These are phyloP conservation scores for Mythimna vitellina DNA, from an alignment of 2,888 invertebrate genomes.

Conservation along the genomic window DNA sequence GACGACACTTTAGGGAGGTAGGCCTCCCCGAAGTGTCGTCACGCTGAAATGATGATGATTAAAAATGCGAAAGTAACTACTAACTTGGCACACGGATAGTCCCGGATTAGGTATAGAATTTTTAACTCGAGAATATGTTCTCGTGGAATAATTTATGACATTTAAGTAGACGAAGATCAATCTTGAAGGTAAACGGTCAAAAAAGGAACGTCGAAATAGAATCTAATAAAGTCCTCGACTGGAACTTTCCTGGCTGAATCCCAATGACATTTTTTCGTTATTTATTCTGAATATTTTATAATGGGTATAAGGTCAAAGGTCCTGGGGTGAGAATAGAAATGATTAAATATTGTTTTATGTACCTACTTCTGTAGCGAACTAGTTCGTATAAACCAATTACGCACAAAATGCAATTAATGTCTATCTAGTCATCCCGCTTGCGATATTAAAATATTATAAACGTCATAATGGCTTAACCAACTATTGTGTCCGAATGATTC, in stretches of 20 bases:
- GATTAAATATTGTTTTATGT: too few species aligned
- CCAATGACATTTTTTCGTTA: slow-evolving; percentile 11
- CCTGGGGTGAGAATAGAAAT: neutral
- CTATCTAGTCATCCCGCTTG: neutral
- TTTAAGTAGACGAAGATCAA: too few species aligned
- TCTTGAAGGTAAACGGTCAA: neutral
- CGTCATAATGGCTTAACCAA: too few species aligned
- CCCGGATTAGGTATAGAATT: too few species aligned
- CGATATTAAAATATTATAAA: neutral
- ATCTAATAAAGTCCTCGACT: slow-evolving; percentile 10
- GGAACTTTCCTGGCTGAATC: slow-evolving; percentile 13
- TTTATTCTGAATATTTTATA: slow-evolving; percentile 12
- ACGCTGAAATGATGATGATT: too few species aligned
- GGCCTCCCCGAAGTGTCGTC: too few species aligned
- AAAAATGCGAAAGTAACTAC: too few species aligned
- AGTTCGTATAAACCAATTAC: neutral
- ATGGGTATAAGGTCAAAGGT: neutral
- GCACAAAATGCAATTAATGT: neutral
- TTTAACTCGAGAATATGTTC: too few species aligned
- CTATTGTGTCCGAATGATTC: too few species aligned
- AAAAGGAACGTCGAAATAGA: neutral
- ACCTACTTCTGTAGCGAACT: neutral
- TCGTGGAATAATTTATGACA: neutral
- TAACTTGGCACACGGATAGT: too few species aligned
- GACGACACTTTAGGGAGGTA: too few species aligned